phyloP scores from a whole-genome alignment of 30 jellyfish, hydroid and myxozoan species.

The Pelagia noctiluca region DNA sequence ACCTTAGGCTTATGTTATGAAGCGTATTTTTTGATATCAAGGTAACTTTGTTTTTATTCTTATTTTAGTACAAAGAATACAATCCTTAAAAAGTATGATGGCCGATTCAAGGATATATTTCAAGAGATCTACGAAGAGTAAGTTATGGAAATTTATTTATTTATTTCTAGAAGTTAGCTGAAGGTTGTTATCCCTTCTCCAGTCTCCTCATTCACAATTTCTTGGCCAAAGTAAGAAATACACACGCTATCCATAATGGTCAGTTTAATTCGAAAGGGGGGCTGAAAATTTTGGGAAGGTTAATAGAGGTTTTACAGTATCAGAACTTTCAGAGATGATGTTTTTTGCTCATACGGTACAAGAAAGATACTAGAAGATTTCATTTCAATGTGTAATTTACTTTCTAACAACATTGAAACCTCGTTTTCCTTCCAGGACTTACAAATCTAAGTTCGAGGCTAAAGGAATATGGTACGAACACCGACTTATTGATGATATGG shows the following conservation, averaged over 20 bases:
- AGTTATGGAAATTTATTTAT: slow-evolving; percentile 12
- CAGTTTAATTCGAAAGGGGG: no score
- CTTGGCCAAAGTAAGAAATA: no score
- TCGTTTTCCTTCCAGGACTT: slow-evolving; percentile 32
- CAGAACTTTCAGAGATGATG: no score
- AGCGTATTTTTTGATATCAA: neutral
- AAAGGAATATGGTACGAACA: slow-evolving; percentile 92
- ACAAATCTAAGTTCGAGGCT: slow-evolving; percentile 78
- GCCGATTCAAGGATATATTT: slow-evolving; percentile 90
- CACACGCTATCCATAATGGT: no score
- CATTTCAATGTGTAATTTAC: neutral
- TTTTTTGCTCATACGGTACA: neutral
- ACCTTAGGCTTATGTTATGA: neutral
- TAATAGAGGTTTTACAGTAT: no score
- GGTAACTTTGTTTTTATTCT: neutral
- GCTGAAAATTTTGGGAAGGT: no score
- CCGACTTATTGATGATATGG: slow-evolving; percentile 97
- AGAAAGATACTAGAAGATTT: neutral
- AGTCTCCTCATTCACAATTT: no score
- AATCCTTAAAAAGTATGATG: slow-evolving; percentile 91
- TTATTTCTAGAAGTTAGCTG: neutral
- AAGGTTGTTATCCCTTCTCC: no score
- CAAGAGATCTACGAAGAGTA: slow-evolving; percentile 89
- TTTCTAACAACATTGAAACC: neutral
- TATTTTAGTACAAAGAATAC: slow-evolving; percentile 87